phyloP scores from a whole-genome alignment of 2,797 vertebrate genomes.

The Chiloscyllium punctatum region DNA sequence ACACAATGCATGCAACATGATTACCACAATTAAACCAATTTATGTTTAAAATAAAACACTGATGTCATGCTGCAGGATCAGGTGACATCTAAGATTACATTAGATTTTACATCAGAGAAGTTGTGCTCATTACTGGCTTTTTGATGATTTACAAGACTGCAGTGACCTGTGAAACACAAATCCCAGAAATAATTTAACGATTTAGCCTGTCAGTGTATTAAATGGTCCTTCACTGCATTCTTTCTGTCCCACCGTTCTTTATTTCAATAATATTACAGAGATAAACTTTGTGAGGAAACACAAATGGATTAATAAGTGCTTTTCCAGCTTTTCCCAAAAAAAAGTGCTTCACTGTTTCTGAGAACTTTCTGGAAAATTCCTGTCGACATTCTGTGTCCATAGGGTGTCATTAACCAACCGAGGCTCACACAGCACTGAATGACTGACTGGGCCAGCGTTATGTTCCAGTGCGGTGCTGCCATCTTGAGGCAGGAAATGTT shows the following conservation, averaged over 20 bases:
- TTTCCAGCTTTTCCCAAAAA: background rate
- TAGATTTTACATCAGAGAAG: background rate
- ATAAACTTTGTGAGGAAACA: background rate
- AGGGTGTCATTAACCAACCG: background rate
- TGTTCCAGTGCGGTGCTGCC: background rate
- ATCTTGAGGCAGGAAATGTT: background rate
- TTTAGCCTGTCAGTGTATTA: background rate
- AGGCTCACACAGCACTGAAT: background rate
- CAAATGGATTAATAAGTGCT: background rate
- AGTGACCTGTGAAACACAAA: background rate
- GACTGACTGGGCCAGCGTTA: background rate
- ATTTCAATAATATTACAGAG: background rate
- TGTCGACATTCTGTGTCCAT: background rate
- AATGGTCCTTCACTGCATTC: background rate
- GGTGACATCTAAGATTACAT: background rate
- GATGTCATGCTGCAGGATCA: background rate
- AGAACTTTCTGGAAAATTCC: constrained; percentile 19
- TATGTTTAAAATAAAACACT: background rate
- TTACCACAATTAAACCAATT: constrained; percentile 27
- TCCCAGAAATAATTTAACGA: background rate
- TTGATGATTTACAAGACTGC: background rate
- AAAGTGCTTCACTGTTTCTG: background rate
- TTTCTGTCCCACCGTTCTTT: background rate
- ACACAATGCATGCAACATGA: background rate
- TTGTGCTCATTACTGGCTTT: too few relatives aligned